Evolutionary conservation across 2,888 invertebrate species (phyloP).

Genomic region (Himalopsyche tibetana): DNA sequence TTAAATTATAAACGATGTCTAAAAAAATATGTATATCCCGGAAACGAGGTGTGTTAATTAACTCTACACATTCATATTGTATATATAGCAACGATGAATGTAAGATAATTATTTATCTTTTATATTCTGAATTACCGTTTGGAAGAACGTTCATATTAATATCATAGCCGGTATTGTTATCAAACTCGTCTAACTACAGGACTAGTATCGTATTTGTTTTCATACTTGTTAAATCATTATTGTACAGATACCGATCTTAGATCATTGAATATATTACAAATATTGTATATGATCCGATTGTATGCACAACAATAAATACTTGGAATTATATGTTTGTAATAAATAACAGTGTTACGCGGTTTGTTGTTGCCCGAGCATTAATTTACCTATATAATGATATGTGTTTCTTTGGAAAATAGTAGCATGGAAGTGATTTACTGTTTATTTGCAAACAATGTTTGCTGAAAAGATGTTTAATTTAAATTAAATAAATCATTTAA

Average conservation of each 20-base stretch:
- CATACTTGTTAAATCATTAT: constrained; percentile 38
- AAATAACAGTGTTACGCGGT: constrained; percentile 25
- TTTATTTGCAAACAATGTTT: constrained; percentile 13
- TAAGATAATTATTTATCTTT: not conserved
- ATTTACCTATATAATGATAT: constrained; percentile 37
- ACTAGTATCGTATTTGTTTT: constrained; percentile 22
- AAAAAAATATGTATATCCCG: no score
- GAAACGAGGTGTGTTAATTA: no score
- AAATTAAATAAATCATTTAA: not conserved
- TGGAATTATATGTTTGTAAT: constrained; percentile 39
- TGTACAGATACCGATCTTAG: constrained; percentile 35
- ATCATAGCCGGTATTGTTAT: constrained; percentile 1
- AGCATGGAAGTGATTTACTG: not conserved
- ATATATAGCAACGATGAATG: no score
- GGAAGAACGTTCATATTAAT: constrained; percentile 6
- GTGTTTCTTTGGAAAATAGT: constrained; percentile 21
- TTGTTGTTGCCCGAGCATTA: constrained; percentile 4
- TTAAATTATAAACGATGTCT: no score
- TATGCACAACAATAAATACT: constrained; percentile 31
- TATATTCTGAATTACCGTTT: not conserved
- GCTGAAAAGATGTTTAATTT: not conserved
- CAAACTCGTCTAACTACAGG: not conserved
- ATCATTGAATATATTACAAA: constrained; percentile 36
- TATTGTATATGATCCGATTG: constrained; percentile 22
- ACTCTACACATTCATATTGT: no score